Conservation (phyloP, 53 echinoderm and acorn worm species). For the Henricia sp. region DNA sequence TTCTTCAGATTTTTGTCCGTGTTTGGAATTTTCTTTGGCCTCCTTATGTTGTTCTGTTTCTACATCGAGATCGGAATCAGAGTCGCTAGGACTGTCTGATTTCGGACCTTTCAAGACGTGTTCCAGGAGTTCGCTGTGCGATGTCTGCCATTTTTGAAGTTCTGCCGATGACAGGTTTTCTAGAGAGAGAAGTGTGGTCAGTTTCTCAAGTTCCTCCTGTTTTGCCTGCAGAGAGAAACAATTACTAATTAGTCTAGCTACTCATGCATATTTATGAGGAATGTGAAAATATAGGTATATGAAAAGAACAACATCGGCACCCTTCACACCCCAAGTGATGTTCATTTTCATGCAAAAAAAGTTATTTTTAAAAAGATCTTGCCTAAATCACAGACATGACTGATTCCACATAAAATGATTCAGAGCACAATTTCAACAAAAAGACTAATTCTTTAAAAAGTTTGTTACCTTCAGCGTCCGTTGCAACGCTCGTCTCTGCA, state of each 20-base stretch:
- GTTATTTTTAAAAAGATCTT: too few species aligned
- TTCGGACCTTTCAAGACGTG: conserved; percentile 31
- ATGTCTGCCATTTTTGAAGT: conserved; percentile 29
- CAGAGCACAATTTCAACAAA: too few species aligned
- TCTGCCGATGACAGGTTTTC: conserved; percentile 4
- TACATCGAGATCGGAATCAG: conserved; percentile 8
- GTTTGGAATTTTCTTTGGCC: not conserved
- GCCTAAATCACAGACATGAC: too few species aligned
- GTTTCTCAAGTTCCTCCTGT: conserved; percentile 16
- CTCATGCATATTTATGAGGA: too few species aligned
- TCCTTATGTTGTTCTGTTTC: not conserved
- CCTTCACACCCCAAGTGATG: too few species aligned
- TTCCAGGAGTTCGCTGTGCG: conserved; percentile 26
- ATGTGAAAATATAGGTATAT: too few species aligned
- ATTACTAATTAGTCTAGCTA: too few species aligned
- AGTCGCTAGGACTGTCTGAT: conserved; percentile 31
- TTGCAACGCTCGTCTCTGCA: conserved; percentile 48
- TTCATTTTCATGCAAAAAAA: too few species aligned
- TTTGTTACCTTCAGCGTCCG: conserved; percentile 70
- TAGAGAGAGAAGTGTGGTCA: conserved; percentile 23
- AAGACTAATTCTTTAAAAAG: too few species aligned
- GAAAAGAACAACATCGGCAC: too few species aligned
- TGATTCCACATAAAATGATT: too few species aligned
- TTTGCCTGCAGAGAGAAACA: conserved; percentile 35
- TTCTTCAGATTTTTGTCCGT: not conserved